Evolutionary conservation across 2,797 vertebrate species (phyloP), one percentile per base, ranked within the genome.

Genomic region (Streptopelia turtur): DNA sequence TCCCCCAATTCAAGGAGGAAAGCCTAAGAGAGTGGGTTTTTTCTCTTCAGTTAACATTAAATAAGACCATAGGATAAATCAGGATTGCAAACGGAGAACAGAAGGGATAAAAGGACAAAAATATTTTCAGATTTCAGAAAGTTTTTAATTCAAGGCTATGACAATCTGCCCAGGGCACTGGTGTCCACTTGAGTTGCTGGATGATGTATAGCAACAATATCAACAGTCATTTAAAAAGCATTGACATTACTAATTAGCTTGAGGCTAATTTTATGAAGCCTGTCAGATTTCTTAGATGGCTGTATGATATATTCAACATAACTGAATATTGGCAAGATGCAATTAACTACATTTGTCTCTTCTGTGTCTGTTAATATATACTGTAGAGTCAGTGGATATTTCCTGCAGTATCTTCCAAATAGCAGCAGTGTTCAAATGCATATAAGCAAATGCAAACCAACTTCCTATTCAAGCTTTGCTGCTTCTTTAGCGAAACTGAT

Each of bases 241-340:
- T 0, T 71, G 55, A 72, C 21, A 30, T 78, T 41, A 72, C 47
- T 86, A 69, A 94, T 90, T 83, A 88, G 72, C 69, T 90, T 14
- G 12, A 93, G 80, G 79, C 57, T 81, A 71, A 75, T 61, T 93
- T 75, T 65, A 83, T 65, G 41, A 91, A 94, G 69, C 28, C 83
- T 75, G 76, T 75, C 60, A 87, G 83, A 47, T 85, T 89, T 85
- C 68, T 80, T 70, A 85, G 50, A 50, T 30, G 45, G 39, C 68
- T 69, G 6, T 63, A 35, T 47, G 64, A 77, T 66, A 83, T 23
- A 89, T 15, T 28, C 47, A 77, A 45, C 53, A 77, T 82, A 89
- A 95, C 39, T 53, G 79, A 89, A 81, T 77, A 87, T 31, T 87
- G 68, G 68, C 79, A 91, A 66, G 53, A 64, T 12, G 53, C 50